Conservation (phyloP, 2,888 invertebrate species). For the Smittia sp. region DNA sequence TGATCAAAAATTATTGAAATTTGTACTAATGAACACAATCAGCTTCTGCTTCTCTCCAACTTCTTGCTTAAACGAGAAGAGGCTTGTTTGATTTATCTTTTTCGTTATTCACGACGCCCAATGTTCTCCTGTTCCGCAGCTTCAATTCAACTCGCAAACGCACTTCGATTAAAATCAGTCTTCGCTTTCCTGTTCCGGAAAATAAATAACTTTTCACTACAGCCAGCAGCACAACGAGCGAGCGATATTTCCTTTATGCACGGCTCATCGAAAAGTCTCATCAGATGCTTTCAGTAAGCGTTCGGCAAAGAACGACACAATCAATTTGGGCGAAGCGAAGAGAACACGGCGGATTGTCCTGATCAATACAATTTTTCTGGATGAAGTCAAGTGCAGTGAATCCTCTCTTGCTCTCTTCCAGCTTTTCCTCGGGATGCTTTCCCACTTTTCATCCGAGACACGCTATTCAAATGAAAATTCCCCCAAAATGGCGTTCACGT, state of each 20-base stretch:
- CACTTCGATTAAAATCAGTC: slow-evolving; percentile 27
- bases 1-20: neutral
- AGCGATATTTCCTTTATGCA: neutral
- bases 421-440: slow-evolving; percentile 15
- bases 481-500: neutral
- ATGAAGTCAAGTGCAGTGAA: neutral
- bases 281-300: slow-evolving; percentile 6
- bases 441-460: slow-evolving; percentile 3
- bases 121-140: too few species aligned
- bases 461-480: neutral
- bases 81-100: neutral
- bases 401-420: slow-evolving; percentile 7
- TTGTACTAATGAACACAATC: slow-evolving; percentile 32
- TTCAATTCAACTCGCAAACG: neutral
- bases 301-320: neutral
- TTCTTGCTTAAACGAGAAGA: neutral
- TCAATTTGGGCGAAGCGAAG: neutral
- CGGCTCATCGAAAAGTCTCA: neutral
- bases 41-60: neutral
- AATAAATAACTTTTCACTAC: neutral
- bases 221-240: neutral
- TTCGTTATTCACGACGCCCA: neutral
- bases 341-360: neutral
- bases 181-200: slow-evolving; percentile 5
- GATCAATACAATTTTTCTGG: slow-evolving; percentile 19